A percentile compares a stretch with the other conserved stretches of the same genome.
Conservation (phyloP, 2,113 vertebrate species). For the Ahaetulla prasina region DNA sequence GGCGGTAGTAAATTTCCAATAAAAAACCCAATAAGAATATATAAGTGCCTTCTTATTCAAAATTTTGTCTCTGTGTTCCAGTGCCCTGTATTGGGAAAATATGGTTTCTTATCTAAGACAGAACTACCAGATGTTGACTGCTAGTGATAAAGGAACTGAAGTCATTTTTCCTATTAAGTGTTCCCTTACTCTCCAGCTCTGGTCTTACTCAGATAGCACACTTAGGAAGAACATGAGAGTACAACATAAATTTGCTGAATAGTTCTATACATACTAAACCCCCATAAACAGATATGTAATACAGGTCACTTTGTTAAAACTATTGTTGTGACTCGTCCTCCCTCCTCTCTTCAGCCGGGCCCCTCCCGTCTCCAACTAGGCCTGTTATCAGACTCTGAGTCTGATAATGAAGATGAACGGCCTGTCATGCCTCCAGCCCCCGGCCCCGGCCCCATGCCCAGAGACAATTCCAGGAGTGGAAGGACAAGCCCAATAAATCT, state of each 20-base stretch:
- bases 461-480: too few species aligned
- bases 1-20: background rate
- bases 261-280: background rate
- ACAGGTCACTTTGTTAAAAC: background rate
- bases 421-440: too few species aligned
- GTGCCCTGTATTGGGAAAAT: background rate
- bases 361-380: too few species aligned
- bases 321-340: too few species aligned
- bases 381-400: too few species aligned
- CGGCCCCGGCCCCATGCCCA: too few species aligned
- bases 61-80: background rate
- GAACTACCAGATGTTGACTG: background rate
- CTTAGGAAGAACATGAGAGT: background rate
- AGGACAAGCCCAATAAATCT: too few species aligned
- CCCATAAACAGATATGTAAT: background rate
- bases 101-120: background rate
- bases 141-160: background rate
- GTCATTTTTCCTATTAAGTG: background rate
- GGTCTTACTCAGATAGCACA: background rate
- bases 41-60: background rate
- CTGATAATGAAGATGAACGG: too few species aligned
- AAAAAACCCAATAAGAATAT: background rate
- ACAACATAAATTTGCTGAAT: background rate
- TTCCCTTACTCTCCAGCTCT: background rate
- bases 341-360: too few species aligned